Evolutionary conservation across 1,140 invertebrate genomes (phyloP), one percentile per base, ranked within the genome.

Genomic region (Philopotamus ludificatus): DNA sequence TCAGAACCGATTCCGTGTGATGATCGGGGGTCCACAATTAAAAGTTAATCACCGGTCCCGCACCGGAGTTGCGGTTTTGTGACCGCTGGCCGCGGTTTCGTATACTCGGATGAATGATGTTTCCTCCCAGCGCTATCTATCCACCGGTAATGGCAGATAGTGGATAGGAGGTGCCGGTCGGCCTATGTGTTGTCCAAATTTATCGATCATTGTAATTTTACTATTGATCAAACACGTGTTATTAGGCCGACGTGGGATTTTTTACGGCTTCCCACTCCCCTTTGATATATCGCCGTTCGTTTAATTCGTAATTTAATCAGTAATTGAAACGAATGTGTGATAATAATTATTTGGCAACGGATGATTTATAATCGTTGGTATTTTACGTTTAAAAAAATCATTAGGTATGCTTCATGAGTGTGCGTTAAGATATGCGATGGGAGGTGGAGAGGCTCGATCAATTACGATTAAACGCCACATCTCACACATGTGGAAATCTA

Each of bases 131-230:
- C 34, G 54, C n/a, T n/a, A n/a, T n/a, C n/a, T n/a, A n/a, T n/a
- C n/a, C n/a, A n/a, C n/a, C n/a, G n/a, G n/a, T n/a, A n/a, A n/a
- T n/a, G n/a, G n/a, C n/a, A n/a, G n/a, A n/a, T n/a, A n/a, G n/a
- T n/a, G 23, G 54, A 57, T 57, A 57, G 42, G 54, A 57, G 54
- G 54, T 42, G 28, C 42, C 23, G 54, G 23, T 39, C 34, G 42
- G 34, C 41, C 41, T 57, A 39, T 57, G 54, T 57, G 54, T 57
- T 39, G 54, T 57, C 42, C 41, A 57, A 57, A 57, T 57, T 57
- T 57, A 57, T 57, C 54, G 54, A 57, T 57, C 54, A 57, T 57
- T 57, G 54, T 57, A 57, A 57, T 57, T 57, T 57, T 57, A 57
- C 42, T 57, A 28, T 57, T 15, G 2, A 10, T 57, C 21, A 28